Evolutionary conservation across 1,140 invertebrate species (phyloP), one percentile per base, ranked within the genome.

Genomic region (Pogonomyrmex californicus): DNA sequence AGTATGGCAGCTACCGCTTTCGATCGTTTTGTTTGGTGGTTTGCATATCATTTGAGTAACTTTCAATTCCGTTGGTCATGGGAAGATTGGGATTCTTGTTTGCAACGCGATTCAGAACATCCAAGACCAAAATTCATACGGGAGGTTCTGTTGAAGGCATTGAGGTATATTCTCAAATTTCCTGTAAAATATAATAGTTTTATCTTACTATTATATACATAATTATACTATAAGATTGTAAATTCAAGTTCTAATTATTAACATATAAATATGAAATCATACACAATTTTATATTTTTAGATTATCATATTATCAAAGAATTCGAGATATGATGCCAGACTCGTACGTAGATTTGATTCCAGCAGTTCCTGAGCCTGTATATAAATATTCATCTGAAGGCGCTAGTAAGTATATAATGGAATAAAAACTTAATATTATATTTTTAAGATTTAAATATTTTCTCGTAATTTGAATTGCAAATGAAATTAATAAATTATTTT

Each of bases 1-100:
- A 97, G 98, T 10, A 99, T 99, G 99, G 99, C 99, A 93, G 97
- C 98, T 1, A 97, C 98, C 4, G 99, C 99, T 94, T 99, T 99
- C 95, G 99, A 99, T 94, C 97, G 99, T 70, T 99, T 99, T 95
- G 98, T 98, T 2, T 98, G 97, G 93, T 99, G 99, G 99, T 99
- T 99, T 96, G 97, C 98, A 0, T 99, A 99, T 93, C 99, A 99
- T 96, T 96, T 99, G 94, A 99, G 99, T 93, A 99, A 99, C 95
- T 99, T 99, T 93, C 99, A 99, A 95, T 99, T 99, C 93, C 97
- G 98, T 73, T 99, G 99, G 99, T 99, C 98, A 2, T 99, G 99
- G 99, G 98, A 99, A 91, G 98, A 99, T 92, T 99, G 98, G 98
- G 97, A 98, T 91, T 97, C 96, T 62, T 98, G 98, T 92, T 95